Base-by-base conservation (phyloP, 2,888 invertebrate genomes). In the Camponotus fellah region DNA sequence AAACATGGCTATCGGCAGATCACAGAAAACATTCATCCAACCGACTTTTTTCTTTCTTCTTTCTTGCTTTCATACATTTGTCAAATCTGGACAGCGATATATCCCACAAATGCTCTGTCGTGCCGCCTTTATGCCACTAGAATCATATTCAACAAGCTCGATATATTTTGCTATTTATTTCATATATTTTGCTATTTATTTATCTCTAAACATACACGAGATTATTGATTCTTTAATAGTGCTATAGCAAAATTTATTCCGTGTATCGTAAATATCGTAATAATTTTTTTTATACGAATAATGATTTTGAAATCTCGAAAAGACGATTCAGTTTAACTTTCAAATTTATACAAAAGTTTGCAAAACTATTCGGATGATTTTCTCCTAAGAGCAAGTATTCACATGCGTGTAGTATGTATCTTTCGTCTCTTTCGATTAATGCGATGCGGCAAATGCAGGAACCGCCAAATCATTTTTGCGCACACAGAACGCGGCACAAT, bases 381-480 rank as follows among this genome's bases (percentile, higher is more conserved):
- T 85, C 8, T 84, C 79, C 62, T 21, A 66, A 40, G 8, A 12
- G 26, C 66, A 72, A 49, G 2, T 46, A 58, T 17, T 58, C 37
- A 46, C n/a, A 53, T 26, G 12, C 64, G n/a, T n/a, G 8, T n/a
- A 17, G 21, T 8, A 34, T 43, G 21, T 85, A 84, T 71, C 72
- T 65, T 76, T 77, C 60, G 77, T 86, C 84, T 85, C 56, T 87
- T 84, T 89, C 90, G 85, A 89, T 89, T 90, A 86, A 76, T 85
- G 89, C 85, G 86, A 82, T 85, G 83, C 85, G 84, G 79, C 87
- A 87, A 89, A 87, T 53, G n/a, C 85, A 79, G 77, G 89, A 91
- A 89, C 86, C 90, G 89, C 71, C 83, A 87, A 92, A 91, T 92
- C 90, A 91, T 91, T 91, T 90, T 90, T 85, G 71, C 76, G 56